phyloP scores from a whole-genome alignment of 2,888 invertebrate species.

The Lysandra coridon region DNA sequence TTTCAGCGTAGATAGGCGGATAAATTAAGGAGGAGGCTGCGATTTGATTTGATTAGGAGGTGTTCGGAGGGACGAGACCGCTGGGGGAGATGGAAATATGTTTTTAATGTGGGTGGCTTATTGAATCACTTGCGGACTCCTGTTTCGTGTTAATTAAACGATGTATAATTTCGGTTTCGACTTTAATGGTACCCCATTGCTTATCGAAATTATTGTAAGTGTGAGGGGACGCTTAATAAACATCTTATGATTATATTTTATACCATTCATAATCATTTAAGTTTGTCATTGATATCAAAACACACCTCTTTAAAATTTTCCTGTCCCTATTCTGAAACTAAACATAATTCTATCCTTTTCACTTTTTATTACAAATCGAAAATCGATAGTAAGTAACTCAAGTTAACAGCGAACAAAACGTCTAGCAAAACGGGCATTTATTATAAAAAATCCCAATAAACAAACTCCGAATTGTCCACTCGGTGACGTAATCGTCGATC shows the following conservation, averaged over 20 bases:
- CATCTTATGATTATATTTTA: neutral
- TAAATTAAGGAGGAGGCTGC: constrained; percentile 79
- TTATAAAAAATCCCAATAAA: constrained; percentile 4
- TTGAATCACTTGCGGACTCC: constrained; percentile 73
- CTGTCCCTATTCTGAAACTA: neutral
- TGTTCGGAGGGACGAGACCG: constrained; percentile 76
- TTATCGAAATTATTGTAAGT: neutral
- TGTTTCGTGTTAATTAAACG: constrained; percentile 62
- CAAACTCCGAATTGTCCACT: constrained; percentile 52
- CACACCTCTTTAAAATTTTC: neutral
- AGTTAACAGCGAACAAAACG: neutral
- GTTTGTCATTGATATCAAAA: too few species aligned
- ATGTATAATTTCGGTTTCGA: constrained; percentile 8
- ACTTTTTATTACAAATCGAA: neutral
- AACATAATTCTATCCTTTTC: neutral
- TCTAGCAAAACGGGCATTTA: neutral
- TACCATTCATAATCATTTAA: neutral
- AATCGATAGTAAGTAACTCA: neutral
- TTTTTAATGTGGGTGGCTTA: constrained; percentile 78
- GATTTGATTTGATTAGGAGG: constrained; percentile 81
- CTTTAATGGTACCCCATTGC: neutral
- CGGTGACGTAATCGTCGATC: constrained; percentile 53
- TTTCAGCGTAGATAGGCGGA: constrained; percentile 77
- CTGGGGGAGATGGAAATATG: constrained; percentile 74
- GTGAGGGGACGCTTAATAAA: neutral